Percentiles rank a stretch among this genome's conserved stretches.
These are phyloP conservation scores for Pocillopora damicornis DNA, from an alignment of 64 coral and sea anemone species.

Conservation along the genomic window DNA sequence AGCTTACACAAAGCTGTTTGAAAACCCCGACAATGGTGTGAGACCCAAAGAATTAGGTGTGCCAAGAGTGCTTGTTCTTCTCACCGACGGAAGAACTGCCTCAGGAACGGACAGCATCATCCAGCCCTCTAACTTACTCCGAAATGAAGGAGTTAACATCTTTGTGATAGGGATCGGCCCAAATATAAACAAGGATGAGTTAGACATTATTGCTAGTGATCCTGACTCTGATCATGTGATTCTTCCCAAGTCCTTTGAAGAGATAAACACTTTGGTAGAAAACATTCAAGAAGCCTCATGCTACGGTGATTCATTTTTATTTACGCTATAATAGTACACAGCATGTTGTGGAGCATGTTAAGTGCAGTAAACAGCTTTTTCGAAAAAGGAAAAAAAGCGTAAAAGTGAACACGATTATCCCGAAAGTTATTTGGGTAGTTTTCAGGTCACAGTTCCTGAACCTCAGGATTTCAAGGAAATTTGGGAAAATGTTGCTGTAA, in stretches of 20 bases:
- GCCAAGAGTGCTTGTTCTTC: conserved; percentile 40
- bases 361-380: too few species aligned
- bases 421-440: too few species aligned
- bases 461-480: too few species aligned
- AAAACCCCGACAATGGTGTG: conserved; percentile 17
- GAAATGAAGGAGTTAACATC: conserved; percentile 30
- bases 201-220: conserved; percentile 57
- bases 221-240: conserved; percentile 32
- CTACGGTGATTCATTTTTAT: conserved; percentile 18
- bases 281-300: conserved; percentile 15
- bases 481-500: too few species aligned
- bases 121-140: conserved; percentile 3
- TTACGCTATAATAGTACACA: too few species aligned
- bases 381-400: too few species aligned
- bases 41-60: conserved; percentile 13
- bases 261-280: neutral
- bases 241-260: conserved; percentile 7
- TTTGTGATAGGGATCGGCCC: conserved; percentile 44
- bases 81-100: conserved; percentile 45
- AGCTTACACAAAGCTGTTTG: conserved; percentile 4
- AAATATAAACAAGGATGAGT: neutral
- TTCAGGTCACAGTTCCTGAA: too few species aligned
- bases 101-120: neutral
- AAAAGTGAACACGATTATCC: too few species aligned
- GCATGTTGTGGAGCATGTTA: too few species aligned